These are phyloP conservation scores for Melopsittacus undulatus DNA, from an alignment of 2,797 vertebrate genomes.

Conservation along the genomic window DNA sequence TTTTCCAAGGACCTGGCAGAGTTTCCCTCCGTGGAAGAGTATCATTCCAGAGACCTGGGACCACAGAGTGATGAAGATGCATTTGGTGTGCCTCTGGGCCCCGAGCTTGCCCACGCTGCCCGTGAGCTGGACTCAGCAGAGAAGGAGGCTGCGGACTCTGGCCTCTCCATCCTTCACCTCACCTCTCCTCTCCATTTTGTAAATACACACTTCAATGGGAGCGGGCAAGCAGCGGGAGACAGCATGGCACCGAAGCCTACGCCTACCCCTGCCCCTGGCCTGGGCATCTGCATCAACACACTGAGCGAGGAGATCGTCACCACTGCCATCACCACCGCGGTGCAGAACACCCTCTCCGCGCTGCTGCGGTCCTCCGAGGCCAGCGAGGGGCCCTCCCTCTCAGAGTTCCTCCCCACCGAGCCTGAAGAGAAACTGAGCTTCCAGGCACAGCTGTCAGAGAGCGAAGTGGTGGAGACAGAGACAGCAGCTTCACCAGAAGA, in stretches of 20 bases:
- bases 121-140: slow-evolving; percentile 71
- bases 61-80: slow-evolving; percentile 73
- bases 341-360: slow-evolving; percentile 89
- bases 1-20: slow-evolving; percentile 87
- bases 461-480: slow-evolving; percentile 43
- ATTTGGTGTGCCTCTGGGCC: slow-evolving; percentile 75
- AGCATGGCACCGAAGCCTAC: slow-evolving; percentile 38
- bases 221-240: slow-evolving; percentile 52
- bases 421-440: slow-evolving; percentile 75
- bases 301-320: slow-evolving; percentile 89
- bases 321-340: slow-evolving; percentile 86
- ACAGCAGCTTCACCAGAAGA: slow-evolving; percentile 58
- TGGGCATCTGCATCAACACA: slow-evolving; percentile 82
- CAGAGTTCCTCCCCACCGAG: slow-evolving; percentile 74
- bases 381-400: slow-evolving; percentile 78
- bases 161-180: slow-evolving; percentile 75
- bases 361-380: slow-evolving; percentile 82
- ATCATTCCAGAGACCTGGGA: slow-evolving; percentile 75
- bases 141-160: slow-evolving; percentile 58
- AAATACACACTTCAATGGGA: slow-evolving; percentile 97
- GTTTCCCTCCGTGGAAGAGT: slow-evolving; percentile 87
- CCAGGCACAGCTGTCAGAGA: slow-evolving; percentile 68
- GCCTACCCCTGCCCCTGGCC: slow-evolving; percentile 61
- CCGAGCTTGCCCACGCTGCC: slow-evolving; percentile 61
- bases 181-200: slow-evolving; percentile 96